Percentiles rank a stretch among this genome's conserved stretches.
phyloP scores from a whole-genome alignment of 1,140 invertebrate genomes.

The Cydia fagiglandana region DNA sequence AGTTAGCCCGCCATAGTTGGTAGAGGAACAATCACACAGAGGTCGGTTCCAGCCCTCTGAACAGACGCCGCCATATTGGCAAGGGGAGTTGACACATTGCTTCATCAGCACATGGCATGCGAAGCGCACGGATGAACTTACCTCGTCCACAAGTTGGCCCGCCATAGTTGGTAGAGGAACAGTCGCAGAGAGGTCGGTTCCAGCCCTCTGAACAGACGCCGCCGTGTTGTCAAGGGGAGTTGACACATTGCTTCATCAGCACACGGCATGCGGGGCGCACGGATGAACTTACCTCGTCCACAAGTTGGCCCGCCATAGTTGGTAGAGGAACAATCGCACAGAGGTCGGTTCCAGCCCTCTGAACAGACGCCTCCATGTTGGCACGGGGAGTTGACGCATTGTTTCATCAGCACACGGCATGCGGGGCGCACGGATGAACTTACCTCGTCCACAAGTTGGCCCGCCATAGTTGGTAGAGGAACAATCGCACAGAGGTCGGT shows the following conservation, averaged over 20 bases:
- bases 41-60: conserved; percentile 97
- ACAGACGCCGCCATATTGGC: conserved; percentile 94
- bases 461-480: conserved; percentile 93
- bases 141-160: conserved; percentile 95
- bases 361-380: conserved; percentile 93
- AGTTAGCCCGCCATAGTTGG: conserved; percentile 93
- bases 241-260: conserved; percentile 88
- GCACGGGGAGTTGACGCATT: conserved; percentile 92
- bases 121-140: conserved; percentile 87
- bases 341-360: conserved; percentile 97
- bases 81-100: conserved; percentile 90
- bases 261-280: conserved; percentile 92
- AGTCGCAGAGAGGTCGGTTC: conserved; percentile 98
- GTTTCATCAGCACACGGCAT: conserved; percentile 89
- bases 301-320: conserved; percentile 95
- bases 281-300: conserved; percentile 88
- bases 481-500: conserved; percentile 97
- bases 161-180: conserved; percentile 91
- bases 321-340: conserved; percentile 96
- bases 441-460: conserved; percentile 94
- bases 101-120: conserved; percentile 89
- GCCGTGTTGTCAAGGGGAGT: conserved; percentile 93
- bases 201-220: conserved; percentile 95
- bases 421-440: conserved; percentile 88
- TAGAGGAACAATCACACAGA: conserved; percentile 96